Evolutionary conservation across 2,797 vertebrate genomes (phyloP), one percentile per base, ranked within the genome.

Genomic region (Mus spretus): DNA sequence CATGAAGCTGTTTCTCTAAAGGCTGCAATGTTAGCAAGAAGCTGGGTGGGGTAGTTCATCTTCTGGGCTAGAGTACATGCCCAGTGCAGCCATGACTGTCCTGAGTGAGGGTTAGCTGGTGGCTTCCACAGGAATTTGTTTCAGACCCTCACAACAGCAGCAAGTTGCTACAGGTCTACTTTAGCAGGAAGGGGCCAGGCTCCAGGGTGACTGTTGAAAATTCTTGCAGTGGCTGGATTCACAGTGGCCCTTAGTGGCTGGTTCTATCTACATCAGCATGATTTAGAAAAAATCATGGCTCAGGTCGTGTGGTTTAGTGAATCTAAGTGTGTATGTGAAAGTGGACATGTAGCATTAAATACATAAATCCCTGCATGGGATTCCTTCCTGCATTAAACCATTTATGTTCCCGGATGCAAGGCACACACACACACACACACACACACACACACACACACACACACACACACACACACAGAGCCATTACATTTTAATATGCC

Each of bases 141-240:
- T 17, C 17, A 19, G 74, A 24, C 34, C 65, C n/a, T 8, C 7
- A 0, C 7, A 53, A 10, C 6, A 17, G 26, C 40, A 44, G 40
- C 3, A 40, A 9, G 8, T 24, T 55, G n/a, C 17, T 50, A 57
- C 28, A 15, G 47, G 72, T 44, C 14, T 15, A 9, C 53, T 24
- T 67, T 65, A 67, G 31, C 17, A 44, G n/a, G 3, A 74, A 26
- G 67, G 67, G 6, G 20, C 5, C 47, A 6, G n/a, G 31, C 6
- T 37, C 13, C 0, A 1, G 9, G 3, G 12, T 4, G 15, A 40
- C 1, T 34, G 4, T 75, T 50, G 31, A 55, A 89, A 80, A 65
- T 7, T 26, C 28, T 40, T 57, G 50, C 31, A 2, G 17, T 19
- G 50, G 34, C 67, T 57, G 47, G 70, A 70, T 86, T 40, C 22